These are phyloP conservation scores for Agrochola circellaris DNA, from an alignment of 2,888 invertebrate species.

Conservation along the genomic window DNA sequence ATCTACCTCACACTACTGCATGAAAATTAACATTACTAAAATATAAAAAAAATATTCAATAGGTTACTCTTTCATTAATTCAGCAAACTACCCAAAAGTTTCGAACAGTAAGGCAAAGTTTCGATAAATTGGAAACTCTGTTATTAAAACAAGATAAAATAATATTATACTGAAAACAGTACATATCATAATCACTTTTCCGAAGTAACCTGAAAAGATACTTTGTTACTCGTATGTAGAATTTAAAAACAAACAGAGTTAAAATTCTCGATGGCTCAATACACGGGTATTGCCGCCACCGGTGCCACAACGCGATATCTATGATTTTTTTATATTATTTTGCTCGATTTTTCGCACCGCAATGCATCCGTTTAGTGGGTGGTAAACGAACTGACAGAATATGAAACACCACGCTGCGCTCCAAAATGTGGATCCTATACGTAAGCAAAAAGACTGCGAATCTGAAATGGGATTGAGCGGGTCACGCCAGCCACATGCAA, in stretches of 20 bases:
- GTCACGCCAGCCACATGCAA: too few relatives aligned
- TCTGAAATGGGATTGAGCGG: too few relatives aligned
- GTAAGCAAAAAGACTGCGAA: too few relatives aligned
- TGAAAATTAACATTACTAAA: background rate
- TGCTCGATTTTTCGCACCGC: background rate
- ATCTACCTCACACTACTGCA: background rate
- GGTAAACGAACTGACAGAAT: too few relatives aligned
- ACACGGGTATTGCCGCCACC: background rate
- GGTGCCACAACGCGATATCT: too few relatives aligned
- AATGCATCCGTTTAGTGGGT: too few relatives aligned
- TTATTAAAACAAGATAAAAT: slow-evolving; percentile 7
- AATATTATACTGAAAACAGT: slow-evolving; percentile 13
- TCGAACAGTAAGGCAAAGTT: background rate
- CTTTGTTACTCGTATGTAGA: background rate
- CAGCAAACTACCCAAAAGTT: slow-evolving; percentile 17
- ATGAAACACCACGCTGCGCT: too few relatives aligned
- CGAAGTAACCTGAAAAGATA: background rate
- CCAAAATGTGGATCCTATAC: too few relatives aligned
- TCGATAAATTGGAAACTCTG: slow-evolving; percentile 13
- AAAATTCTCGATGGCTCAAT: background rate
- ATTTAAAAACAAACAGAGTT: background rate
- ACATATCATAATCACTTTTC: slow-evolving; percentile 11
- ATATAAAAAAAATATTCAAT: background rate
- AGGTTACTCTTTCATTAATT: slow-evolving; percentile 3
- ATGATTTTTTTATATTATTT: background rate